Evolutionary conservation across 2,113 vertebrate genomes (phyloP).

Genomic region (Lagenorhynchus albirostris): DNA sequence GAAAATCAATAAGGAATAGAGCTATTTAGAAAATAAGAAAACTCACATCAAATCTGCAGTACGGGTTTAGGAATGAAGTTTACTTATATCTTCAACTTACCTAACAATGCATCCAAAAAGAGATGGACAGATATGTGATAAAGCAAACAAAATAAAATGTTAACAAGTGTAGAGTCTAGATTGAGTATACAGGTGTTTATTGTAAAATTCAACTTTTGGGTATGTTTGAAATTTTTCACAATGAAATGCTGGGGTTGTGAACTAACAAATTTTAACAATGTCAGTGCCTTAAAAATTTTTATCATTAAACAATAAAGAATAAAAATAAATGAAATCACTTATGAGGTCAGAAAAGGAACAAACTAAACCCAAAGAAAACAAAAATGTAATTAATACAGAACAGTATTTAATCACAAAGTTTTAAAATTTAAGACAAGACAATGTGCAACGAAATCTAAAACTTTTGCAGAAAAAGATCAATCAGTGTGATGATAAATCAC

Average conservation of each 20-base stretch:
- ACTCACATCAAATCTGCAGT: neutral
- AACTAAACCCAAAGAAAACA: neutral
- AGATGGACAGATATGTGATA: neutral
- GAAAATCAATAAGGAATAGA: conserved; percentile 35
- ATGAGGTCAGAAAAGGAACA: neutral
- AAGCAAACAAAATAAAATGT: neutral
- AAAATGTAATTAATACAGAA: neutral
- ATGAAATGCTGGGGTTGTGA: neutral
- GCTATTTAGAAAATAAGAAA: conserved; percentile 28
- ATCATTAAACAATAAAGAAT: conserved; percentile 4
- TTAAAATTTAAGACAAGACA: neutral
- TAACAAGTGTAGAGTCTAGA: neutral
- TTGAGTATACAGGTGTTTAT: neutral
- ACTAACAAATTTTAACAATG: conserved; percentile 4
- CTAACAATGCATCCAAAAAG: neutral
- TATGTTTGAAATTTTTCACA: neutral
- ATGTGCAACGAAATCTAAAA: neutral
- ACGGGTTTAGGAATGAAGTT: neutral
- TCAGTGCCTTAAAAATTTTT: neutral
- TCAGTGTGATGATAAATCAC: neutral
- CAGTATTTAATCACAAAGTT: neutral
- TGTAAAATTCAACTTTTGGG: neutral
- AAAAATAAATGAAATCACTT: conserved; percentile 8
- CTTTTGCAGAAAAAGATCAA: neutral
- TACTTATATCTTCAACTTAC: neutral